phyloP scores from a whole-genome alignment of 2,113 vertebrate species.

The Festucalex cinctus region DNA sequence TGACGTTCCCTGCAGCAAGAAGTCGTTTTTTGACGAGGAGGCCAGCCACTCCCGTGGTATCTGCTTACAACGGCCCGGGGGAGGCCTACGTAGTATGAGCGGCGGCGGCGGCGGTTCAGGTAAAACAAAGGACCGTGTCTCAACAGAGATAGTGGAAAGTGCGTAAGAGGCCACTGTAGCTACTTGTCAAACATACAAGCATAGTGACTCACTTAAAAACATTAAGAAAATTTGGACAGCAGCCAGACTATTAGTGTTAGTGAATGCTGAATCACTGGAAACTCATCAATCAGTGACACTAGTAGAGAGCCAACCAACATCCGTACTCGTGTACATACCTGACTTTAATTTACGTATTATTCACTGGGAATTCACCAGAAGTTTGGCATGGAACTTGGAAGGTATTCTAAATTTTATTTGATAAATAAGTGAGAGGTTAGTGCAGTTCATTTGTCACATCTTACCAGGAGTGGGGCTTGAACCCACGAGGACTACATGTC shows the following conservation, averaged over 20 bases:
- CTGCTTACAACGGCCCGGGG: conserved; percentile 16
- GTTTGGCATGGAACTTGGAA: too few species aligned
- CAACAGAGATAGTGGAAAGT: conserved; percentile 24
- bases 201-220: conserved; percentile 37
- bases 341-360: not conserved
- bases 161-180: conserved; percentile 11
- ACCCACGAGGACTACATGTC: not conserved
- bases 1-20: not conserved
- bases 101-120: conserved; percentile 6
- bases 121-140: not conserved
- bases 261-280: not conserved
- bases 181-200: not conserved
- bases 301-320: not conserved
- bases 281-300: not conserved
- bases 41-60: conserved; percentile 5
- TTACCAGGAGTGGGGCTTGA: not conserved
- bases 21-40: conserved; percentile 4
- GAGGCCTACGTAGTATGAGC: not conserved
- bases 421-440: too few species aligned
- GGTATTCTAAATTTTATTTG: too few species aligned
- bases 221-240: not conserved
- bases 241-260: not conserved
- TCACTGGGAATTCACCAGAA: not conserved
- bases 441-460: too few species aligned
- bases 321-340: not conserved